Percentiles rank a stretch among this genome's conserved stretches.
phyloP scores from a whole-genome alignment of 2,797 vertebrate genomes.

The Pangasius krempfi region DNA sequence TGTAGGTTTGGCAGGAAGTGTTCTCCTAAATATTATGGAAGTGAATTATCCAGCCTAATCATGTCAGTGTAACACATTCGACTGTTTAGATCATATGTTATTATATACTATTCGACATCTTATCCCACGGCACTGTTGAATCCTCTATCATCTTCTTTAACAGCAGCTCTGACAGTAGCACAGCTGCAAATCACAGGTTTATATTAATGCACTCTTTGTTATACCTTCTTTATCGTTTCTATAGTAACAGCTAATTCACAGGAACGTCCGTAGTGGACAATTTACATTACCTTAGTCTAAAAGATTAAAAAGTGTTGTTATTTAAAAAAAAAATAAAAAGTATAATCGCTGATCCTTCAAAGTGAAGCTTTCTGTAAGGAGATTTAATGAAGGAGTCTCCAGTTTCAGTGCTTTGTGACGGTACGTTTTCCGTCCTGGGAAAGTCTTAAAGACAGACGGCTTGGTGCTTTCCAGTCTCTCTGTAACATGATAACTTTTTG shows the following conservation, averaged over 20 bases:
- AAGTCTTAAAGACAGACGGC: neutral
- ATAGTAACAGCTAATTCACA: neutral
- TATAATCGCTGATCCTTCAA: neutral
- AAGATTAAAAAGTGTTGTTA: neutral
- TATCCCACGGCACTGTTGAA: neutral
- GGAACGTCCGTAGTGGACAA: neutral
- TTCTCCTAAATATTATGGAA: neutral
- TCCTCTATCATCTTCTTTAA: neutral
- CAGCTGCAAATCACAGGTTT: neutral
- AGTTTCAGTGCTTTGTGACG: neutral
- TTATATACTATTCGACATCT: neutral
- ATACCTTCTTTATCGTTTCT: neutral
- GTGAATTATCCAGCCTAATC: too few species aligned
- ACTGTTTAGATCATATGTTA: neutral
- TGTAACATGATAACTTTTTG: neutral
- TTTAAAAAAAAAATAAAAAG: neutral
- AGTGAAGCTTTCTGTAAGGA: neutral
- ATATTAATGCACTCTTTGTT: neutral
- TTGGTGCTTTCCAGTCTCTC: neutral
- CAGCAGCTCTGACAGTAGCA: neutral
- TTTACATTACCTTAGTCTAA: neutral
- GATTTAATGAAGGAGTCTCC: neutral
- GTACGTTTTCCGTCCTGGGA: neutral
- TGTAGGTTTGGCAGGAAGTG: neutral
- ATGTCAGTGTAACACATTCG: neutral